phyloP scores from a whole-genome alignment of 2,888 invertebrate species.

The Acanthacorydalis orientalis region DNA sequence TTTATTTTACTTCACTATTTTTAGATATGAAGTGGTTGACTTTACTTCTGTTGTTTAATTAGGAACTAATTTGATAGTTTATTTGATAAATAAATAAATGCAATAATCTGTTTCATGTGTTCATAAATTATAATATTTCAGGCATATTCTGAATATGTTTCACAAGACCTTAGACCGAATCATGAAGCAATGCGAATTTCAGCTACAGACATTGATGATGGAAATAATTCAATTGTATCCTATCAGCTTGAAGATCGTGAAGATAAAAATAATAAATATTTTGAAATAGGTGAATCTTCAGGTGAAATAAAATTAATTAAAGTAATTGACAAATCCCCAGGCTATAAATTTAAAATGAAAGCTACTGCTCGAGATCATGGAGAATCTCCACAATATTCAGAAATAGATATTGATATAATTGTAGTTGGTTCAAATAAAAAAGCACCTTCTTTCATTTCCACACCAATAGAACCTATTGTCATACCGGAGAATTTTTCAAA shows the following conservation, averaged over 20 bases:
- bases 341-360: conserved; percentile 48
- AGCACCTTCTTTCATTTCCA: conserved; percentile 54
- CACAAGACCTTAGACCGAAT: conserved; percentile 56
- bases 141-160: conserved; percentile 59
- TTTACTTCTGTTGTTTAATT: too few species aligned
- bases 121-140: conserved; percentile 19
- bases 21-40: too few species aligned
- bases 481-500: conserved; percentile 60
- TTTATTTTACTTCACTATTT: too few species aligned
- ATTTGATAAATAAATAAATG: too few species aligned
- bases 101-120: conserved; percentile 30
- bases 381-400: conserved; percentile 40
- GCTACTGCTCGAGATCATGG: conserved; percentile 71
- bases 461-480: conserved; percentile 40
- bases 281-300: conserved; percentile 63
- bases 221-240: conserved; percentile 71
- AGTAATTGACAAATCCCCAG: conserved; percentile 29
- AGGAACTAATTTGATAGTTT: too few species aligned
- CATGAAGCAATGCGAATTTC: conserved; percentile 77
- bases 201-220: conserved; percentile 83
- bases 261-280: conserved; percentile 41
- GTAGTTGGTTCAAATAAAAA: conserved; percentile 80
- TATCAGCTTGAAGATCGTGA: conserved; percentile 42
- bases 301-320: conserved; percentile 67
- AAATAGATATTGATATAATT: conserved; percentile 64